These are phyloP conservation scores for Peromyscus eremicus DNA, from an alignment of 2,797 vertebrate genomes.

Conservation along the genomic window DNA sequence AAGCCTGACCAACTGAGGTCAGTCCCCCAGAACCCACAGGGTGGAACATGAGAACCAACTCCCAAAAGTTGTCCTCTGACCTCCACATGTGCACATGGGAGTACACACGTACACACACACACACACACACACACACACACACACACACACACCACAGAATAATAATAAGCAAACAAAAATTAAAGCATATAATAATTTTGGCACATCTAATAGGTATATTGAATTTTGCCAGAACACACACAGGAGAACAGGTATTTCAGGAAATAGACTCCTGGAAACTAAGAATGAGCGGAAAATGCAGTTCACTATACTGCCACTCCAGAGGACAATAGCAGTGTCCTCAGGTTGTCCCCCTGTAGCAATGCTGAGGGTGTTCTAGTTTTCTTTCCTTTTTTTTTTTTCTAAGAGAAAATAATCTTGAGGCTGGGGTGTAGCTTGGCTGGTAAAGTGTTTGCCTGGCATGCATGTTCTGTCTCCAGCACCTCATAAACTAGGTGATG, in stretches of 20 bases:
- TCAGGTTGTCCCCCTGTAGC: not conserved
- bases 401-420: not conserved
- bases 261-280: not conserved
- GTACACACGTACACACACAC: not conserved
- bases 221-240: not conserved
- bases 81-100: not conserved
- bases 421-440: not conserved
- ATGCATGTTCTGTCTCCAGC: not conserved
- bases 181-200: not conserved
- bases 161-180: not conserved
- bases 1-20: not conserved
- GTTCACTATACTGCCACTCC: not conserved
- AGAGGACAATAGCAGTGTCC: not conserved
- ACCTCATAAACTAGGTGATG: not conserved
- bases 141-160: not conserved
- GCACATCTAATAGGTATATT: not conserved
- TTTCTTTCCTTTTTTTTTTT: conserved; percentile 29
- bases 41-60: not conserved
- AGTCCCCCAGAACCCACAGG: not conserved
- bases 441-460: not conserved
- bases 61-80: not conserved
- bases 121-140: not conserved
- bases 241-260: not conserved
- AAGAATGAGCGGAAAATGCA: not conserved
- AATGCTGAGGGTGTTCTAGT: not conserved